Base-by-base conservation (phyloP, 2,888 invertebrate genomes). In the Lasioglossum villosulum region DNA sequence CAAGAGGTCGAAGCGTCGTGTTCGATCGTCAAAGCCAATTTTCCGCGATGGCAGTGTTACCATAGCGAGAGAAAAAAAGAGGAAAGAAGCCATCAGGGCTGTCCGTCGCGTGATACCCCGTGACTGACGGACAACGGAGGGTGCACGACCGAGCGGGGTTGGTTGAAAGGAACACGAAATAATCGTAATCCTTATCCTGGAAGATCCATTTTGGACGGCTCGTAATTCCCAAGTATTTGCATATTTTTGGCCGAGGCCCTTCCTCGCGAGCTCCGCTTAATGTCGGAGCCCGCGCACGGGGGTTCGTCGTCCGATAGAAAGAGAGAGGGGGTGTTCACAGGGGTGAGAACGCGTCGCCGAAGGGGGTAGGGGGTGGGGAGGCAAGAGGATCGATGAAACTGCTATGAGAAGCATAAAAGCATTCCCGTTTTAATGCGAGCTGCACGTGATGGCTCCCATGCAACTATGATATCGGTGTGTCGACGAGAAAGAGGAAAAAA, bases 341-440 rank as follows among this genome's bases (percentile, higher is more conserved):
- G 27, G 59, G 59, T 16, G 52, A 16, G 30, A 63, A 63, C 16
- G 14, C 59, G 16, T 63, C 59, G 59, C 59, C 59, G 16, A 72
- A 56, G 81, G 45, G 68, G 78, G 78, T 4, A 6, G 52, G 23
- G 3, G 23, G 23, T 1, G 52, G 23, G 52, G 23, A 23, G 8
- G 48, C 48, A 52, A 19, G 85, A 88, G 87, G 91, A 91, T 91
- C 89, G 90, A 90, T 90, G 90, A 82, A 89, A 90, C 91, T 86
- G 87, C 91, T 90, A 92, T 88, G 89, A 86, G 87, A 86, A 90
- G 91, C 88, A 91, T 90, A 89, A 93, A 92, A 92, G 92, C 90
- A 80, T 91, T 92, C 91, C 88, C 90, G 89, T 92, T 92, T 91
- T 90, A 87, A 92, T 91, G 90, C 91, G 88, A 80, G 75, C 59